Evolutionary conservation across 2,113 vertebrate genomes (phyloP).

Genomic region (Bos javanicus): DNA sequence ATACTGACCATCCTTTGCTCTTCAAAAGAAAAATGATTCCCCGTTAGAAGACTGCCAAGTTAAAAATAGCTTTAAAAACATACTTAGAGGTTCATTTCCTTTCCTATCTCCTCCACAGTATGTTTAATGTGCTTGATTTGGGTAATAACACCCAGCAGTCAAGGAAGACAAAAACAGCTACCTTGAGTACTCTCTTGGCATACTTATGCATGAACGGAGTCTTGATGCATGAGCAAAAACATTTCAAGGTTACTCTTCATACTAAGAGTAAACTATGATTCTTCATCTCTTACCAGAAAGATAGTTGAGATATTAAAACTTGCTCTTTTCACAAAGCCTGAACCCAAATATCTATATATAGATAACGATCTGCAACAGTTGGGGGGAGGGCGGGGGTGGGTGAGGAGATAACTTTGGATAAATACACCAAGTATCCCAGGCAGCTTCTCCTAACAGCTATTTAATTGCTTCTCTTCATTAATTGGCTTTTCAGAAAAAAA

Average conservation of each 20-base stretch:
- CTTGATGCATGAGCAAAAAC: constrained; percentile 12
- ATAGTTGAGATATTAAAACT: background rate
- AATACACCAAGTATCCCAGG: background rate
- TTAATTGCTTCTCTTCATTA: constrained; percentile 55
- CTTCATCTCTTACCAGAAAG: background rate
- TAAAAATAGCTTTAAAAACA: constrained; percentile 43
- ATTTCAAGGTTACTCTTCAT: background rate
- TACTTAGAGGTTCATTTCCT: constrained; percentile 51
- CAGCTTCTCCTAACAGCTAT: constrained; percentile 45
- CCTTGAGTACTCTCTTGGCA: background rate
- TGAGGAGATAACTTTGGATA: background rate
- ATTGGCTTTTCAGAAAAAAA: constrained; percentile 37
- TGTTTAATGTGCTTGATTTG: constrained; percentile 46
- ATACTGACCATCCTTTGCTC: background rate
- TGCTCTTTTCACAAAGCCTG: background rate
- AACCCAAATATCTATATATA: background rate
- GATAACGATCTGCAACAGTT: background rate
- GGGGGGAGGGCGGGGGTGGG: fast-evolving
- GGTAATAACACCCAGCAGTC: constrained; percentile 44
- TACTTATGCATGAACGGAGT: background rate
- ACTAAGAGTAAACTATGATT: background rate
- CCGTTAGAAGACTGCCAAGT: background rate
- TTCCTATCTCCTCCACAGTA: constrained; percentile 1
- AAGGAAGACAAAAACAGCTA: constrained; percentile 33
- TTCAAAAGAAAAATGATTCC: constrained; percentile 16